Base-by-base conservation (phyloP, 2,888 invertebrate species). In the Nematopogon swammerdamellus region DNA sequence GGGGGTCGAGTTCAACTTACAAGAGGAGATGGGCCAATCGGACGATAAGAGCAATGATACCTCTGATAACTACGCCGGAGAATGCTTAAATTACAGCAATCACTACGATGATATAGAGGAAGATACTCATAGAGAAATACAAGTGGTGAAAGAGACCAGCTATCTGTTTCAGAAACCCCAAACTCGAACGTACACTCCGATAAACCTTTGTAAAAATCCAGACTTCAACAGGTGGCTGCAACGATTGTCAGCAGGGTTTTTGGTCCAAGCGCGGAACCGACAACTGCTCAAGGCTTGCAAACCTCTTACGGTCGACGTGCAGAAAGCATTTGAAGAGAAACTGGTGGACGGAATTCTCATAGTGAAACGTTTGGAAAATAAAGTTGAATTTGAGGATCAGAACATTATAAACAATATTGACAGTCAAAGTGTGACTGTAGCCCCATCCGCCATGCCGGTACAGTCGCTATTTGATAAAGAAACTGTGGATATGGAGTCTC, bases 201-300 rank as follows among this genome's bases (percentile, higher is more conserved):
- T 73, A 57, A 61, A 68, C 30, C 49, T 79, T 3, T 73, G 74
- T 51, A 76, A 74, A 58, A 79, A 79, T 59, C 77, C 77, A 1
- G 77, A 79, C 56, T 79, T 77, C 48, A 79, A 77, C 53, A 74
- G 72, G 3, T 60, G 70, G 25, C 56, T 79, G 8, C 74, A 70
- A 57, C 60, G 75, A 49, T 55, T 79, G 43, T 65, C 63, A 1
- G 61, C 62, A 3, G 68, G 73, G 1, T 79, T 79, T 54, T 65
- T 70, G 42, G 65, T 61, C 54, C 66, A 61, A 1, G 58, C 60
- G 16, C 62, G 68, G 17, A 77, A 77, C 54, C 60, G 70, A n/a
- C 52, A 51, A 19, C 58, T 68, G 2, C 58, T 75, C 1, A 70
- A 66, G 55, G 56, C 60, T 25, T 70, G 72, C 46, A 70, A 70